Evolutionary conservation across 1,140 invertebrate genomes (phyloP), one percentile per base, ranked within the genome.

Genomic region (Spodoptera frugiperda): DNA sequence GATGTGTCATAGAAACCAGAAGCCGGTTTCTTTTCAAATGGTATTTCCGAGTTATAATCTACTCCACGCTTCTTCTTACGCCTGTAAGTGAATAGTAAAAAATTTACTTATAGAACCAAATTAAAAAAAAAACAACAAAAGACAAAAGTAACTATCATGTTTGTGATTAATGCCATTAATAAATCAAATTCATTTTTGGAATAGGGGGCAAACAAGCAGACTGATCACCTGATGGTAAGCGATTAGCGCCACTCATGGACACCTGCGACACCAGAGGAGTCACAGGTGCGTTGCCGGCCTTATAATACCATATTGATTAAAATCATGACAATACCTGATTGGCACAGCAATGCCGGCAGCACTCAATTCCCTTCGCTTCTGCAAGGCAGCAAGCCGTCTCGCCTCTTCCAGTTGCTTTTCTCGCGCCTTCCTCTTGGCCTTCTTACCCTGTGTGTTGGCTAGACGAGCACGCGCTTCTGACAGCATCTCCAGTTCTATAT

Each of bases 321-420:
- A 6, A 55, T 19, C 17, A 55, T 55, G 15, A n/a, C 46, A 46
- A 71, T 82, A 94, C 93, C 93, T 94, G 14, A 95, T 94, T 14
- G 95, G 95, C 0, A 98, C 95, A 63, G 96, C 96, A 85, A 99
- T 99, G n/a, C 99, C 99, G 53, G 99, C 99, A 84, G 99, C 99
- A 88, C 98, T 96, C 6, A 99, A 94, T 94, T 99, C 99, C 70
- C 99, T 95, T 14, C 99, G 95, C 91, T 99, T 99, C 90, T 99
- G 99, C 54, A 99, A 91, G 1, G 99, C 98, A 39, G 99, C 99
- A 25, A 99, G 95, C 57, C 99, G 95, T 57, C 99, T 95, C 0
- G 99, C 99, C 95, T 99, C 99, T 93, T 99, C 99, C 67, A 99
- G 94, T 91, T 99, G 99, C 88, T 99, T 99, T 93, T 99, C 99